A percentile compares a stretch with the other conserved stretches of the same genome.
Conservation (phyloP, 1,140 invertebrate genomes). For the Platyura marginata region DNA sequence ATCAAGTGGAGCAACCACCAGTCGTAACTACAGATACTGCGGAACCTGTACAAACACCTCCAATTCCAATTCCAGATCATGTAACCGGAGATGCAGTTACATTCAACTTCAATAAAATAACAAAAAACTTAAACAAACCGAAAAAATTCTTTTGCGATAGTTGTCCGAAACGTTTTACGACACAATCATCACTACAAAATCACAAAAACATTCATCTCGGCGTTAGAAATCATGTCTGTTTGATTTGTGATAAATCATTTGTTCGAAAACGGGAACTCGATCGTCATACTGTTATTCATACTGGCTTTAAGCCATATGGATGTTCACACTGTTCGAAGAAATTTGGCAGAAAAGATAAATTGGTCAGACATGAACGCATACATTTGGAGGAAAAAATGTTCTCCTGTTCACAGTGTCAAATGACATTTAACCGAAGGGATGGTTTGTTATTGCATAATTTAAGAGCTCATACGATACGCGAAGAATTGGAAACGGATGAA, state of each 20-base stretch:
- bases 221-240: slow-evolving; percentile 29
- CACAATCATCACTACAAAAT: slow-evolving; percentile 25
- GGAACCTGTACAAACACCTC: slow-evolving; percentile 11
- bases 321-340: slow-evolving; percentile 40
- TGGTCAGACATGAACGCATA: slow-evolving; percentile 39
- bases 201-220: slow-evolving; percentile 28
- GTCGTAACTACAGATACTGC: not conserved
- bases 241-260: slow-evolving; percentile 40
- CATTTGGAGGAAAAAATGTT: slow-evolving; percentile 20
- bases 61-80: slow-evolving; percentile 8
- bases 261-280: slow-evolving; percentile 40
- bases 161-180: slow-evolving; percentile 32
- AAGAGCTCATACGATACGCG: too few species aligned
- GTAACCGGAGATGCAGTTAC: slow-evolving; percentile 2
- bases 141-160: slow-evolving; percentile 26
- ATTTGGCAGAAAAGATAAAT: slow-evolving; percentile 43
- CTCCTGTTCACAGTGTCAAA: not conserved
- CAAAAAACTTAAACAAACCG: slow-evolving; percentile 5
- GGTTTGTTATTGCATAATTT: not conserved
- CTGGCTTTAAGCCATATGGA: slow-evolving; percentile 36
- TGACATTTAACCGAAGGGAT: not conserved
- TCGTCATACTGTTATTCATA: slow-evolving; percentile 37
- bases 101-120: not conserved
- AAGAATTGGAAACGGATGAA: too few species aligned
- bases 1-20: not conserved